Conservation (phyloP, 2,888 invertebrate species). For the Clitarchus hookeri region DNA sequence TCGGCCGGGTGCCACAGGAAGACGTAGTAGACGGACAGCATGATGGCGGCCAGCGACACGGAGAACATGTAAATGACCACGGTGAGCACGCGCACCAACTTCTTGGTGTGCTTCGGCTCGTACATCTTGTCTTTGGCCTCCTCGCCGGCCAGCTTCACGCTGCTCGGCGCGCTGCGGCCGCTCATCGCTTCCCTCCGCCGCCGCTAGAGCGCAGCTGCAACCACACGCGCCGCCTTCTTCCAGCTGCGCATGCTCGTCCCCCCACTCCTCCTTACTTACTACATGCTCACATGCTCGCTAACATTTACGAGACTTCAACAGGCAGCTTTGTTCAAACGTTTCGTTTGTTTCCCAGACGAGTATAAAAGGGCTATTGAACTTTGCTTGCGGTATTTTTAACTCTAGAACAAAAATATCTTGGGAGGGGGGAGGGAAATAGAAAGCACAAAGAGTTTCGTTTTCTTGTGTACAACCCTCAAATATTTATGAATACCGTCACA, state of each 20-base stretch:
- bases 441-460: no score
- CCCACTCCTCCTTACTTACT: background rate
- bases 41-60: constrained; percentile 91
- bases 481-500: no score
- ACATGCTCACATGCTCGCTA: no score
- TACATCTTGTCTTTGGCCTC: constrained; percentile 72
- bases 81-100: constrained; percentile 87
- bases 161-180: constrained; percentile 48
- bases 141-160: constrained; percentile 68
- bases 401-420: no score
- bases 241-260: background rate
- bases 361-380: no score
- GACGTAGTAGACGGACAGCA: constrained; percentile 91
- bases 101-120: constrained; percentile 84
- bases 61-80: constrained; percentile 93
- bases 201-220: no score
- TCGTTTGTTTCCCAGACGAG: no score
- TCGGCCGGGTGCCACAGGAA: constrained; percentile 84
- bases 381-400: no score
- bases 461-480: no score
- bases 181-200: constrained; percentile 25
- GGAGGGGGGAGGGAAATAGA: no score
- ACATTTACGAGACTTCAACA: no score
- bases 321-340: no score
- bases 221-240: background rate